Conservation (phyloP, 1,140 invertebrate species). For the Nephotettix cincticeps region DNA sequence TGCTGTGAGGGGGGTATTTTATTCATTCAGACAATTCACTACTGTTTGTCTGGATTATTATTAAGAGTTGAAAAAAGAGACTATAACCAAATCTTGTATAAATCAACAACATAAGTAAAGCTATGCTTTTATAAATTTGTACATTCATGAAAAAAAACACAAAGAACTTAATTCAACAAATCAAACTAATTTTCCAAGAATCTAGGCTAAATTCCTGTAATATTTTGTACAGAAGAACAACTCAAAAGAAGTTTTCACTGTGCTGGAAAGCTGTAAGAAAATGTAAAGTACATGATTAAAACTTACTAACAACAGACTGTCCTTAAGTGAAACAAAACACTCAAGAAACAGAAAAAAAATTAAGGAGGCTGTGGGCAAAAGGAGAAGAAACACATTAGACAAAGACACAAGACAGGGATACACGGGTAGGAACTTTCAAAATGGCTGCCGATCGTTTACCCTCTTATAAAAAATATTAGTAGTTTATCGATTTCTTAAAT, state of each 20-base stretch:
- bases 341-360: conserved; percentile 28
- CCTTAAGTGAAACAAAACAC: conserved; percentile 24
- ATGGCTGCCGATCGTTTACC: conserved; percentile 43
- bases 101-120: too few relatives aligned
- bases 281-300: not conserved
- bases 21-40: too few relatives aligned
- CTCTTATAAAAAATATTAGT: conserved; percentile 13
- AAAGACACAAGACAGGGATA: conserved; percentile 47
- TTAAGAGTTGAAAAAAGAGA: too few relatives aligned
- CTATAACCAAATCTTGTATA: too few relatives aligned
- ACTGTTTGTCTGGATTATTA: too few relatives aligned
- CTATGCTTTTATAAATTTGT: too few relatives aligned
- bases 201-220: too few relatives aligned
- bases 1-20: too few relatives aligned
- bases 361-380: conserved; percentile 13
- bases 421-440: conserved; percentile 45
- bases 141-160: too few relatives aligned
- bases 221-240: too few relatives aligned
- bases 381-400: conserved; percentile 31
- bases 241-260: not conserved
- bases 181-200: too few relatives aligned
- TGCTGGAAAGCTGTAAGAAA: not conserved
- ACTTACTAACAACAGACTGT: conserved; percentile 17
- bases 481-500: not conserved
- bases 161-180: too few relatives aligned